Conservation (phyloP, 1,140 invertebrate species). For the Brachionus koreanus region DNA sequence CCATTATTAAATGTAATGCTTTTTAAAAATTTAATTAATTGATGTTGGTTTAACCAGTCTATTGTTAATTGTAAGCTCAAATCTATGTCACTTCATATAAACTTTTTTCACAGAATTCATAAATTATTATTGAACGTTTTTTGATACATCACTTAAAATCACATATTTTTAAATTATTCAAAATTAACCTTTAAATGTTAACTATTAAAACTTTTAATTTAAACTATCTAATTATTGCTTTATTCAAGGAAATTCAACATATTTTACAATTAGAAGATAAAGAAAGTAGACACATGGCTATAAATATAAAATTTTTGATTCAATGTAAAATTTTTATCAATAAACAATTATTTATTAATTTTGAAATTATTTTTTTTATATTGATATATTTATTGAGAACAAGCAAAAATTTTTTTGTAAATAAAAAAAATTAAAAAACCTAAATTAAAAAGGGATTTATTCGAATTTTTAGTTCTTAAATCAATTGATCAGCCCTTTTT, state of each 20-base stretch:
- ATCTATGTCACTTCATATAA: background rate
- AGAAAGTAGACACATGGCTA: background rate
- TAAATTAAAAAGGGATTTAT: no score
- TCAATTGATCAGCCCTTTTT: no score
- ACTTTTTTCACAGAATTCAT: background rate
- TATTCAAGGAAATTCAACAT: background rate
- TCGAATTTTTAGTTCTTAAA: no score
- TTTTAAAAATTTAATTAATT: background rate
- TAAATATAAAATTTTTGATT: background rate
- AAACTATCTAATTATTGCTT: background rate
- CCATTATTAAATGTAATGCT: slow-evolving; percentile 12
- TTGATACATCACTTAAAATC: background rate
- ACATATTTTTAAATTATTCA: background rate
- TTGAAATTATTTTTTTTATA: no score
- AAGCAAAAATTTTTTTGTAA: no score
- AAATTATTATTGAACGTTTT: background rate
- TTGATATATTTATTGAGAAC: no score
- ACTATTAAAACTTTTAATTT: background rate
- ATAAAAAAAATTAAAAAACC: no score
- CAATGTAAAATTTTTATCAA: background rate
- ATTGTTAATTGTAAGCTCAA: background rate
- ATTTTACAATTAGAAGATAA: background rate
- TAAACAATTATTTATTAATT: background rate
- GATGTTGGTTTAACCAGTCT: background rate
- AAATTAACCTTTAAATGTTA: background rate